A percentile compares a stretch with the other conserved stretches of the same genome.
Evolutionary conservation across 1,140 invertebrate genomes (phyloP).

Genomic region (Kradibia gibbosae): DNA sequence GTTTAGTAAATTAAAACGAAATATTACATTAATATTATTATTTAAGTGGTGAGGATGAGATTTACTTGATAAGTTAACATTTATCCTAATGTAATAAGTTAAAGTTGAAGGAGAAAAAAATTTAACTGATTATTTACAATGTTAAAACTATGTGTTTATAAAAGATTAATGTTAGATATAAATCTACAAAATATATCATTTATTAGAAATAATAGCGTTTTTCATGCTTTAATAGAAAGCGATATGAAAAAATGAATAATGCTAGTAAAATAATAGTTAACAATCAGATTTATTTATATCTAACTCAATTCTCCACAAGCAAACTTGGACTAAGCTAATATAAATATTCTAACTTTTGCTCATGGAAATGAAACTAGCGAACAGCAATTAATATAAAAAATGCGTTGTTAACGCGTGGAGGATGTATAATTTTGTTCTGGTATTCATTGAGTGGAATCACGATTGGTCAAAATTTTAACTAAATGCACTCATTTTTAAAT

Average conservation of each 20-base stretch:
- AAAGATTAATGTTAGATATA: not conserved
- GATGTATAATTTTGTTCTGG: slow-evolving; percentile 21
- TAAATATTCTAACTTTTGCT: slow-evolving; percentile 26
- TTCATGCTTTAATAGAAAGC: not conserved
- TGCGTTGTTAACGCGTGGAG: slow-evolving; percentile 4
- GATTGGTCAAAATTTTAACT: slow-evolving; percentile 28
- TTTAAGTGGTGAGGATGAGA: not conserved
- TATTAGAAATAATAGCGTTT: not conserved
- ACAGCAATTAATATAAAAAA: slow-evolving; percentile 1
- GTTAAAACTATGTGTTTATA: not conserved
- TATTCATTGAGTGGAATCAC: not conserved
- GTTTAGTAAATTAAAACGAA: not conserved
- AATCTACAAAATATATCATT: not conserved
- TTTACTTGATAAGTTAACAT: not conserved
- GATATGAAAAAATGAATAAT: not conserved
- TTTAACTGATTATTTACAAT: not conserved
- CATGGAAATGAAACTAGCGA: slow-evolving; percentile 18
- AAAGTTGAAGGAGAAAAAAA: not conserved
- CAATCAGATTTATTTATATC: not conserved
- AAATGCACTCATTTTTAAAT: slow-evolving; percentile 13
- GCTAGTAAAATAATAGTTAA: slow-evolving; percentile 1
- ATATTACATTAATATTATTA: not conserved
- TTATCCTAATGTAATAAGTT: not conserved
- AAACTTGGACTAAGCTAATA: slow-evolving; percentile 3
- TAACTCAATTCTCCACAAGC: slow-evolving; percentile 21